Conservation (phyloP, 2,113 vertebrate genomes). For the Platysternon megacephalum region DNA sequence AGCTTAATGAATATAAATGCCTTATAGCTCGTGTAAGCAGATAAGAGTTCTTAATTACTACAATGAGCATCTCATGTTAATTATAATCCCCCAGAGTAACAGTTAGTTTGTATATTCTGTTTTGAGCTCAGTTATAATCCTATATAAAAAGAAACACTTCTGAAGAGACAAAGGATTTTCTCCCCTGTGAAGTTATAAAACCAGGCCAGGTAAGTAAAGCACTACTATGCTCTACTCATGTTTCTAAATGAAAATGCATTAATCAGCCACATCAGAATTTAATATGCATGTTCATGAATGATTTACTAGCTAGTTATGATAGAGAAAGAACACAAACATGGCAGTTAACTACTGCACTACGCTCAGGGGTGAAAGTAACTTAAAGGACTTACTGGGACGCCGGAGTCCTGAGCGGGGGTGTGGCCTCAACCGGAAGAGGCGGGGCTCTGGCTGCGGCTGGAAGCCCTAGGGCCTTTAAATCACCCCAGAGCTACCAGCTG, state of each 20-base stretch:
- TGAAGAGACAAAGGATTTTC: constrained; percentile 10
- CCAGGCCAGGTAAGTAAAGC: neutral
- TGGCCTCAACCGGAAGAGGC: no score
- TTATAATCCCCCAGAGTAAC: constrained; percentile 73
- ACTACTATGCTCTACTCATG: neutral
- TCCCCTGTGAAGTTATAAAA: neutral
- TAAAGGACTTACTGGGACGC: no score
- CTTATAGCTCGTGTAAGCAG: constrained; percentile 72
- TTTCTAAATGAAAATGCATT: neutral
- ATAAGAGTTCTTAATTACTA: constrained; percentile 84
- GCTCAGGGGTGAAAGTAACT: no score
- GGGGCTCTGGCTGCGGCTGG: no score
- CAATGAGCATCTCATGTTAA: constrained; percentile 81
- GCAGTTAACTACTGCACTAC: neutral
- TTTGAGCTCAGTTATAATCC: constrained; percentile 29
- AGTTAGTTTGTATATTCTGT: constrained; percentile 39
- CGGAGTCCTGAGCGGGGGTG: no score
- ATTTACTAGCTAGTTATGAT: fast-evolving
- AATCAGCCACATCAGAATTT: neutral
- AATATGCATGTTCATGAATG: neutral
- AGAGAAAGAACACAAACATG: neutral
- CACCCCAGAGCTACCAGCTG: no score
- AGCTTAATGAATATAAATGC: constrained; percentile 78
- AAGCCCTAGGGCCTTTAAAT: no score
- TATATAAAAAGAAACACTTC: constrained; percentile 39